Conservation (phyloP, 2,888 invertebrate species). For the Orthosia cruda region DNA sequence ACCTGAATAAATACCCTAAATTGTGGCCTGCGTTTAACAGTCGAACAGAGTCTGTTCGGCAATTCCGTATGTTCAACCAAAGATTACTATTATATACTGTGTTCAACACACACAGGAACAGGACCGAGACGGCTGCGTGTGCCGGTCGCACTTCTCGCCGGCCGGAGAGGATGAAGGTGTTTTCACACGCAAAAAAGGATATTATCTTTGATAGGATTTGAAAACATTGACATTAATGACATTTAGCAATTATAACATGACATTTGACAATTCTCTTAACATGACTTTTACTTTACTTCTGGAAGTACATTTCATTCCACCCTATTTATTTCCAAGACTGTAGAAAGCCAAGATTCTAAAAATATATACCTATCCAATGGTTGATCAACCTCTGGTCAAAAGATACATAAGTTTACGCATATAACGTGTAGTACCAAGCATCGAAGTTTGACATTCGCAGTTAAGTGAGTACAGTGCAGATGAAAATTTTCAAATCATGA, state of each 20-base stretch:
- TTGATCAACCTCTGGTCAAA: not conserved
- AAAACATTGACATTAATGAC: not conserved
- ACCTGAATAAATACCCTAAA: no score
- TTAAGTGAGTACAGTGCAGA: constrained; percentile 41
- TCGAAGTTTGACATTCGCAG: not conserved
- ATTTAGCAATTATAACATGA: not conserved
- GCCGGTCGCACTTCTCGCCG: no score
- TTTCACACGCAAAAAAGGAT: no score
- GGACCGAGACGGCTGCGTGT: no score
- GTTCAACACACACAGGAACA: no score
- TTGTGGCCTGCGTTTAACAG: no score
- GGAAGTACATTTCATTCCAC: not conserved
- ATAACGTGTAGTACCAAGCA: not conserved
- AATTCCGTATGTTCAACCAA: no score
- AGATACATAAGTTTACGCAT: not conserved
- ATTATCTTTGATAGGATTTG: not conserved
- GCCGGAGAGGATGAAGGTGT: no score
- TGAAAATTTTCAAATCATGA: constrained; percentile 79
- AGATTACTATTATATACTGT: no score
- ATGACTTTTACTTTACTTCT: constrained; percentile 10
- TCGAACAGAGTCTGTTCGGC: no score
- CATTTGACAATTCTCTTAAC: not conserved
- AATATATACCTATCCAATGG: constrained; percentile 14
- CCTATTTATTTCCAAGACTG: not conserved
- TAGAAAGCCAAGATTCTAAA: constrained; percentile 17